Evolutionary conservation across 1,140 invertebrate genomes (phyloP), one percentile per base, ranked within the genome.

Genomic region (Camponotus pennsylvanicus): DNA sequence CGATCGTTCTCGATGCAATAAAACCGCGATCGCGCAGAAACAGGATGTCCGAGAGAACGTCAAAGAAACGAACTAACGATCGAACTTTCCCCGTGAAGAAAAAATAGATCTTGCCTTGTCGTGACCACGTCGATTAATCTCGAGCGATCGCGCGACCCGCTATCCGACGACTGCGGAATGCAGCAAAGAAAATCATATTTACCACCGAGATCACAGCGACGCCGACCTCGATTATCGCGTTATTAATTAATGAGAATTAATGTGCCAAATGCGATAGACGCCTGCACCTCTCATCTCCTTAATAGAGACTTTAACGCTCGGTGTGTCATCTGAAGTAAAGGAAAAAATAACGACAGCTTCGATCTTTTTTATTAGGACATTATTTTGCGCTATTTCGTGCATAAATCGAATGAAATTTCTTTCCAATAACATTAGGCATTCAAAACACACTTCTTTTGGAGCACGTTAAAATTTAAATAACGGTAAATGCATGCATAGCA

Each of bases 231-330:
- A 83, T 83, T 83, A 83, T 49, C 27, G 11, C 32, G 27, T 73
- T 32, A 75, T 83, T 73, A 82, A 82, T 67, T 49, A 45, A 59
- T 27, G 52, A 21, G 67, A 61, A 75, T 73, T 73, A 55, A 82
- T 42, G 40, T 57, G 27, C 3, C 37, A 59, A 73, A 82, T 49
- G 32, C 27, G 5, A 73, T 61, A 40, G 13, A 61, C 40, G 18
- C 52, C 13, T 34, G 27, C 67, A n/a, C 59, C 18, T 61, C 52
- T 15, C 78, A n/a, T 49, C 79, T 61, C 63, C 59, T 83, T 83
- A 83, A 83, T 83, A 83, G 79, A 83, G 79, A 83, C 79, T 83
- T 83, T 15, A 83, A 83, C 2, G 79, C 79, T 45, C 79, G 79
- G 69, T 73, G n/a, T 34, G 40, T 83, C 55, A 52, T 40, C 21